Percentiles rank a stretch among this genome's conserved stretches.
These are phyloP conservation scores for Microplitis deprimator DNA, from an alignment of 2,888 invertebrate genomes.

Conservation along the genomic window DNA sequence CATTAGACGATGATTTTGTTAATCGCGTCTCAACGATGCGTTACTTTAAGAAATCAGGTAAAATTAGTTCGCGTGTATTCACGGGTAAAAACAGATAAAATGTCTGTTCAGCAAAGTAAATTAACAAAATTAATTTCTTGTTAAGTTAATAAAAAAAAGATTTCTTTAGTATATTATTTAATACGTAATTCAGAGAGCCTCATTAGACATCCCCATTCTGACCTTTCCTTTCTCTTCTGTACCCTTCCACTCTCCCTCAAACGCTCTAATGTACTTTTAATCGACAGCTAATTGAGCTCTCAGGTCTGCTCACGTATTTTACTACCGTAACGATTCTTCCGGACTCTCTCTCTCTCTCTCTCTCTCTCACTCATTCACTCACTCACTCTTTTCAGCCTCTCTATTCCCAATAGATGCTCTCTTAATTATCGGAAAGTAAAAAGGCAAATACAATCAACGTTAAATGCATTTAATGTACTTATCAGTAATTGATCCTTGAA, in stretches of 20 bases:
- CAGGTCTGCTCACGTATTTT: constrained; percentile 48
- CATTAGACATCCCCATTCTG: not conserved
- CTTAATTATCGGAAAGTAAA: constrained; percentile 19
- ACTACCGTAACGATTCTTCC: constrained; percentile 43
- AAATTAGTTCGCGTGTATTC: too few species aligned
- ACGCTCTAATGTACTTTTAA: constrained; percentile 52
- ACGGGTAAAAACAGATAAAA: too few species aligned
- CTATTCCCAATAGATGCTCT: not conserved
- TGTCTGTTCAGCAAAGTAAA: too few species aligned
- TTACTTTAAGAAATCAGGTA: too few species aligned
- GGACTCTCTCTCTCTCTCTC: constrained; percentile 3
- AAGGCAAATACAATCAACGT: constrained; percentile 18
- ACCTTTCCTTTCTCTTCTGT: constrained; percentile 13
- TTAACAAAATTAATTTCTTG: not conserved
- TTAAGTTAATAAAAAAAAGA: not conserved
- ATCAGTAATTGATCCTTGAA: not conserved
- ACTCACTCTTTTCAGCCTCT: constrained; percentile 8
- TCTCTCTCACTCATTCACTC: constrained; percentile 17
- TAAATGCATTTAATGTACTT: constrained; percentile 6
- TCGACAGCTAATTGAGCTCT: constrained; percentile 53
- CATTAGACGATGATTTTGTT: too few species aligned
- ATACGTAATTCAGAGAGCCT: not conserved
- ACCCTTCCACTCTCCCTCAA: constrained; percentile 7
- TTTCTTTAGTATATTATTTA: not conserved
- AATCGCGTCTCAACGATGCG: too few species aligned